These are phyloP conservation scores for Lampropteryx suffumata DNA, from an alignment of 2,888 invertebrate genomes.

Conservation along the genomic window DNA sequence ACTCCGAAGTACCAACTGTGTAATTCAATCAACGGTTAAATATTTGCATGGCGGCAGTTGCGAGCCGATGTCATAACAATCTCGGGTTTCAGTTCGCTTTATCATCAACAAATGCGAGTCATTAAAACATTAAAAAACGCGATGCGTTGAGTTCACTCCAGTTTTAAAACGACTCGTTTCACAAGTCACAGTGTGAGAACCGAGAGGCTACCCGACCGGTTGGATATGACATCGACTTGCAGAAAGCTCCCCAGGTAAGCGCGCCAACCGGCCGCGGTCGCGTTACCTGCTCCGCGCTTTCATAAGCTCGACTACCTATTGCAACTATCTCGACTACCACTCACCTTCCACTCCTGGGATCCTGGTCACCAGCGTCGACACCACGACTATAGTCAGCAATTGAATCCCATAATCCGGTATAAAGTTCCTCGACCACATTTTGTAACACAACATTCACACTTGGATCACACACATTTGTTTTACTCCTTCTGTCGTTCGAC, in stretches of 20 bases:
- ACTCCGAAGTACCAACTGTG: conserved; percentile 30
- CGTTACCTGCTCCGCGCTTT: conserved; percentile 67
- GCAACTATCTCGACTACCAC: conserved; percentile 55
- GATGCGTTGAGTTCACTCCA: conserved; percentile 78
- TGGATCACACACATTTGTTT: conserved; percentile 83
- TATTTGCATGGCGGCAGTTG: conserved; percentile 35
- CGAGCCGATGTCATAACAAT: conserved; percentile 50
- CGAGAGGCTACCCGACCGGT: conserved; percentile 64
- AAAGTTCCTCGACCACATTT: conserved; percentile 87
- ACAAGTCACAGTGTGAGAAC: conserved; percentile 80
- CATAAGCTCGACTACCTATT: conserved; percentile 69
- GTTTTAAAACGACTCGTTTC: conserved; percentile 80
- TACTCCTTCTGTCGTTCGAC: conserved; percentile 73
- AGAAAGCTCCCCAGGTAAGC: conserved; percentile 55
- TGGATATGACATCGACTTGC: conserved; percentile 44
- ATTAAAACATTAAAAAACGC: conserved; percentile 76
- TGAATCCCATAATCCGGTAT: conserved; percentile 87
- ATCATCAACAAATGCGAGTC: conserved; percentile 61
- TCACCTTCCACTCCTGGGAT: conserved; percentile 84
- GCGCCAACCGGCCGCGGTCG: conserved; percentile 58
- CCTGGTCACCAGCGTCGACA: conserved; percentile 71
- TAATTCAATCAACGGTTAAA: conserved; percentile 31
- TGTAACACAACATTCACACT: conserved; percentile 83
- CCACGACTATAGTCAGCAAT: conserved; percentile 74
- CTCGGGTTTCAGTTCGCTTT: conserved; percentile 33